These are phyloP conservation scores for Parotocinclus haroldoi DNA, from an alignment of 2,797 vertebrate species.

Conservation along the genomic window DNA sequence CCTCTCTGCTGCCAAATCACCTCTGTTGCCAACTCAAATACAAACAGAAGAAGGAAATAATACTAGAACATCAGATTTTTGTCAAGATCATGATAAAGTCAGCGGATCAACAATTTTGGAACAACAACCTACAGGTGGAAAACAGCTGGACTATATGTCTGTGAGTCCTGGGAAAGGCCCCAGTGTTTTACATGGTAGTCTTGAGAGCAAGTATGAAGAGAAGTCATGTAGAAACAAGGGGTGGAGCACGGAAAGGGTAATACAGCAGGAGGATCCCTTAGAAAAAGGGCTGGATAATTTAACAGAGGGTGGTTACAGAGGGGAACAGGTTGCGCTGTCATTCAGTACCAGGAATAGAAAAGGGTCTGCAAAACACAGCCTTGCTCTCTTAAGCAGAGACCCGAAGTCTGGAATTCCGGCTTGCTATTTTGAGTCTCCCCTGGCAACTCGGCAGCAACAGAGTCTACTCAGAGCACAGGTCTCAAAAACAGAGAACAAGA, in stretches of 20 bases:
- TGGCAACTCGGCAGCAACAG: conserved; percentile 69
- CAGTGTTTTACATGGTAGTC: conserved; percentile 53
- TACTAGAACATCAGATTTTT: conserved; percentile 55
- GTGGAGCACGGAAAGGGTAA: conserved; percentile 54
- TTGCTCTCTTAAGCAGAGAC: conserved; percentile 73
- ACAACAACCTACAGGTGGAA: conserved; percentile 33
- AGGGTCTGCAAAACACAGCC: conserved; percentile 66
- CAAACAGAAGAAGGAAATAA: conserved; percentile 46
- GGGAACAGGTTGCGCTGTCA: conserved; percentile 88
- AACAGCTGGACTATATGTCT: conserved; percentile 38
- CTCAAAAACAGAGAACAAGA: conserved; percentile 64
- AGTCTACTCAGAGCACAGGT: conserved; percentile 57
- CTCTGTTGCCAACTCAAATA: conserved; percentile 40
- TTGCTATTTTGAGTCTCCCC: conserved; percentile 69
- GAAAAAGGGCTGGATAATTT: conserved; percentile 65
- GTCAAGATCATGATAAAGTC: conserved; percentile 51
- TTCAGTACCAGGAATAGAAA: conserved; percentile 85
- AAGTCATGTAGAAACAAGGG: conserved; percentile 59
- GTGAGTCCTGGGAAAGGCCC: conserved; percentile 65
- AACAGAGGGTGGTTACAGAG: conserved; percentile 70
- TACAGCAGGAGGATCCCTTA: conserved; percentile 62
- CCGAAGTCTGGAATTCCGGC: conserved; percentile 67
- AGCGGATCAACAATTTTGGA: conserved; percentile 49
- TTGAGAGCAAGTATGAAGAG: conserved; percentile 52
- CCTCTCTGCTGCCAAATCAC: conserved; percentile 36